Percentiles rank a stretch among this genome's conserved stretches.
phyloP scores from a whole-genome alignment of 2,888 invertebrate genomes.

The Amphimallon solstitiale region DNA sequence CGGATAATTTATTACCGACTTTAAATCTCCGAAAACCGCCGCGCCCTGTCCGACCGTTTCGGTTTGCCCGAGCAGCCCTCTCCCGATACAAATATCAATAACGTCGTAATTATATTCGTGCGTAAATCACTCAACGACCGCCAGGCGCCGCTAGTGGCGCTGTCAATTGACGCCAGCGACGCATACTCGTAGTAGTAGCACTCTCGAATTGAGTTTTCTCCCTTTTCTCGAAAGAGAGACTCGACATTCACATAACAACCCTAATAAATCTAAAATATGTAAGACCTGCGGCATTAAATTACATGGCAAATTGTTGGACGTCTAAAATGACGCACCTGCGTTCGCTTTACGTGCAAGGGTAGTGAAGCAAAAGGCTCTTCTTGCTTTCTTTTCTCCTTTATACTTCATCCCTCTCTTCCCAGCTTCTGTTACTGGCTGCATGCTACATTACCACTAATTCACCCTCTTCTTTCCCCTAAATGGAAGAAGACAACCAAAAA shows the following conservation, averaged over 20 bases:
- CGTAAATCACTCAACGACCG: constrained; percentile 14
- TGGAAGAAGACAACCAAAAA: too few relatives aligned
- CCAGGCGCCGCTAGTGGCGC: neutral
- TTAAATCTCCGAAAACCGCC: constrained; percentile 4
- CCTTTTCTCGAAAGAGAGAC: neutral
- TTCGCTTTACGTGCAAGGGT: neutral
- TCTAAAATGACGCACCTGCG: constrained; percentile 14
- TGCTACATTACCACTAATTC: too few relatives aligned
- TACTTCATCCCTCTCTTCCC: too few relatives aligned
- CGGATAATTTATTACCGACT: constrained; percentile 10
- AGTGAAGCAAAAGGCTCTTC: neutral
- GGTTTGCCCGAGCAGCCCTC: neutral
- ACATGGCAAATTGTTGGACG: constrained; percentile 41
- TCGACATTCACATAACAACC: constrained; percentile 2
- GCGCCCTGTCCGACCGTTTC: neutral
- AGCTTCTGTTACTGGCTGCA: too few relatives aligned
- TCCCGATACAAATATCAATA: neutral
- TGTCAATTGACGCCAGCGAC: constrained; percentile 1
- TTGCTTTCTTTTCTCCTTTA: too few relatives aligned
- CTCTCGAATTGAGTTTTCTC: constrained; percentile 1
- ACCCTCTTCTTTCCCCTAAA: too few relatives aligned
- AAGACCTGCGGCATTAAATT: constrained; percentile 56
- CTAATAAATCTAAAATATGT: constrained; percentile 56
- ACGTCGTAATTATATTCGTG: constrained; percentile 6
- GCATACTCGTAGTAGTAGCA: neutral